A percentile compares a stretch with the other conserved stretches of the same genome.
These are phyloP conservation scores for Hippocampus mohnikei DNA, from an alignment of 2,113 vertebrate species.

Conservation along the genomic window DNA sequence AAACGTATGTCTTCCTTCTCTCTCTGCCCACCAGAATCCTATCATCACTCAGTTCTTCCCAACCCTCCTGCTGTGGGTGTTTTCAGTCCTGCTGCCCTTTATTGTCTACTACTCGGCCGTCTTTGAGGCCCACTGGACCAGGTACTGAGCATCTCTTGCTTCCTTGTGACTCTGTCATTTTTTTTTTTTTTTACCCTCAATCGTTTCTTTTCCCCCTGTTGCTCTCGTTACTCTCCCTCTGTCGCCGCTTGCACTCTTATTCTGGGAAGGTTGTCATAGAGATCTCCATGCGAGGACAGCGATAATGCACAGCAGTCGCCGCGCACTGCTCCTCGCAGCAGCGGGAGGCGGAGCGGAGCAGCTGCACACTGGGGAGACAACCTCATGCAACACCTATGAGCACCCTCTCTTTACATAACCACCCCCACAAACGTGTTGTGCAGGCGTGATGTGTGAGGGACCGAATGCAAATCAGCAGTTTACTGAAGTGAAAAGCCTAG, in stretches of 20 bases:
- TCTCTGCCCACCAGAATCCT: conserved; percentile 77
- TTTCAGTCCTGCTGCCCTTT: conserved; percentile 90
- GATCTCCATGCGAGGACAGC: conserved; percentile 71
- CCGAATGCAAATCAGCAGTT: conserved; percentile 53
- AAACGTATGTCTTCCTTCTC: conserved; percentile 12
- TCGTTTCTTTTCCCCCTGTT: conserved; percentile 36
- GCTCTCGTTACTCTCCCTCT: conserved; percentile 35
- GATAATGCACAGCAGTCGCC: conserved; percentile 64
- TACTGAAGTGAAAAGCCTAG: conserved; percentile 41
- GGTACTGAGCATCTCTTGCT: conserved; percentile 67
- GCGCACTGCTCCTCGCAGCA: conserved; percentile 23
- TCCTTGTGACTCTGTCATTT: too few relatives aligned
- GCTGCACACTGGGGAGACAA: conserved; percentile 53
- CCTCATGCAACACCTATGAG: conserved; percentile 55
- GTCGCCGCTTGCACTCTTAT: conserved; percentile 55
- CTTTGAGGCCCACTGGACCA: conserved; percentile 95
- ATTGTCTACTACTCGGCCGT: conserved; percentile 92
- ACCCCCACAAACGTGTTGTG: conserved; percentile 57
- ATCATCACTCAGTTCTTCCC: conserved; percentile 95
- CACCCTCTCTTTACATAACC: conserved; percentile 61
- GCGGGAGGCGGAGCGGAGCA: conserved; percentile 47
- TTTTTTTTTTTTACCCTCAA: conserved; percentile 11
- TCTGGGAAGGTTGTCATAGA: conserved; percentile 78
- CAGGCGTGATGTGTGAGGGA: conserved; percentile 55
- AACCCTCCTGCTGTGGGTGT: conserved; percentile 89